Evolutionary conservation across 2,797 vertebrate species (phyloP).

Genomic region (Sandelia bainsii): DNA sequence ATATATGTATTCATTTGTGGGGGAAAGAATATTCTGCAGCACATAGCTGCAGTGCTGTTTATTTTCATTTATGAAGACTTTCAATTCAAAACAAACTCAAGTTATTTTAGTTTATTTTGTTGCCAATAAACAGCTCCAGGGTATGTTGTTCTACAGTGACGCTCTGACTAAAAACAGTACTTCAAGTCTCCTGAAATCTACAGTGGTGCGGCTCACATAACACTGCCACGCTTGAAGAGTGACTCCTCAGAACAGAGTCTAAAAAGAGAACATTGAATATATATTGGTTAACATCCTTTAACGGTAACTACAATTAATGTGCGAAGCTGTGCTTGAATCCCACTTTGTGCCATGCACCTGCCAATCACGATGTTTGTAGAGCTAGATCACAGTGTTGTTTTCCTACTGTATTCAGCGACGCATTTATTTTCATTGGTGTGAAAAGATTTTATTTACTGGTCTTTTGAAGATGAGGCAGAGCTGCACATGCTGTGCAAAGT

Average conservation of each 20-base stretch:
- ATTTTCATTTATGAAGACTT: slow-evolving; percentile 89
- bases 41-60: slow-evolving; percentile 82
- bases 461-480: slow-evolving; percentile 76
- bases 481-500: slow-evolving; percentile 72
- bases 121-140: slow-evolving; percentile 87
- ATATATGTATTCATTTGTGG: slow-evolving; percentile 65
- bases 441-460: slow-evolving; percentile 73
- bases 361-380: slow-evolving; percentile 80
- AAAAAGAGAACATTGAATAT: slow-evolving; percentile 85
- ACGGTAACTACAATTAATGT: slow-evolving; percentile 79
- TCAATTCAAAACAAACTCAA: slow-evolving; percentile 90
- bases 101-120: slow-evolving; percentile 88
- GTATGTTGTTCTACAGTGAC: slow-evolving; percentile 81
- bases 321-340: slow-evolving; percentile 73
- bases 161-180: slow-evolving; percentile 71
- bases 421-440: slow-evolving; percentile 72
- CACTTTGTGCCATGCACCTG: slow-evolving; percentile 77
- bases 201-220: slow-evolving; percentile 67
- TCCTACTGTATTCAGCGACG: slow-evolving; percentile 75
- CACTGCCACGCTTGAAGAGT: slow-evolving; percentile 78
- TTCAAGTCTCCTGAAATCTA: slow-evolving; percentile 83
- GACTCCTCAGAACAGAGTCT: slow-evolving; percentile 82
- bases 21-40: slow-evolving; percentile 54
- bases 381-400: slow-evolving; percentile 77
- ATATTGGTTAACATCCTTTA: slow-evolving; percentile 87